Evolutionary conservation across 2,113 vertebrate species (phyloP).

Genomic region (Elaphurus davidianus): DNA sequence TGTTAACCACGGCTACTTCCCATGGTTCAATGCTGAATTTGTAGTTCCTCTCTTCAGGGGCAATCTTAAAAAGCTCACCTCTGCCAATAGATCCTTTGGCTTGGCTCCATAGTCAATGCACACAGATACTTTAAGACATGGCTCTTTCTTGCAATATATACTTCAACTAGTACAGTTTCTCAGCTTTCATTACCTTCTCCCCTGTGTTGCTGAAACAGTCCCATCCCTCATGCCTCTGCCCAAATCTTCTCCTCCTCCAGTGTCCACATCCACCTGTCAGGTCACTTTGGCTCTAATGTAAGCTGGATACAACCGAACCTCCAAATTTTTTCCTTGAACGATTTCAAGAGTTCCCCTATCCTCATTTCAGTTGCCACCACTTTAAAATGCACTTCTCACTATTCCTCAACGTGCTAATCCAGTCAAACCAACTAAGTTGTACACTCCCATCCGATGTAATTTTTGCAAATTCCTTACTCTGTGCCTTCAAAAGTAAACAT

Average conservation of each 20-base stretch:
- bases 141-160: not conserved
- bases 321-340: not conserved
- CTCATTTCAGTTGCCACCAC: not conserved
- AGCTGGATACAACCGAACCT: not conserved
- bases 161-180: not conserved
- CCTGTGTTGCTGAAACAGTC: not conserved
- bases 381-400: not conserved
- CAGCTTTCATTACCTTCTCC: not conserved
- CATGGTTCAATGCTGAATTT: not conserved
- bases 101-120: not conserved
- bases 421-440: not conserved
- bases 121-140: not conserved
- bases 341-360: not conserved
- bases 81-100: not conserved
- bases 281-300: not conserved
- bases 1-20: not conserved
- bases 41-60: not conserved
- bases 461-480: not conserved
- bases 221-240: not conserved
- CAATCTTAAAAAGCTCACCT: not conserved
- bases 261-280: not conserved
- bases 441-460: not conserved
- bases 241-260: not conserved
- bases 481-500: not conserved
- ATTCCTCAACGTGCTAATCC: not conserved